These are phyloP conservation scores for Apamea anceps DNA, from an alignment of 2,888 invertebrate genomes.

Conservation along the genomic window DNA sequence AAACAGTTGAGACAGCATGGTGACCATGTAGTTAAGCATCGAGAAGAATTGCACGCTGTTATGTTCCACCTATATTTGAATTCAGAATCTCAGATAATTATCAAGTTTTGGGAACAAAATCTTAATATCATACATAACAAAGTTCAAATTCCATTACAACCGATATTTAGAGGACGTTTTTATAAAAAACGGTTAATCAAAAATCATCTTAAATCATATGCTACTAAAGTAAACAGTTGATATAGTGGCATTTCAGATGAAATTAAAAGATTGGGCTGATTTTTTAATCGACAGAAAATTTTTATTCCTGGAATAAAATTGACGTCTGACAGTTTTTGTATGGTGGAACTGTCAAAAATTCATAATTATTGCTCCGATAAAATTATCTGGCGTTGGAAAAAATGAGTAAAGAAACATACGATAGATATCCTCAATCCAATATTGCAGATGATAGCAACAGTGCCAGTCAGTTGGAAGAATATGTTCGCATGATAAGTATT, in stretches of 20 bases:
- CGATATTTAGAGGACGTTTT: neutral
- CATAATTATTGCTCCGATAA: too few species aligned
- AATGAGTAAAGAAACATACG: slow-evolving; percentile 69
- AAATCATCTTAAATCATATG: neutral
- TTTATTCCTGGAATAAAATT: too few species aligned
- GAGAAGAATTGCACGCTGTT: slow-evolving; percentile 85
- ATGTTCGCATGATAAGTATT: slow-evolving; percentile 87
- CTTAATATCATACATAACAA: neutral
- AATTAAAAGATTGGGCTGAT: neutral
- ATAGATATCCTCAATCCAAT: slow-evolving; percentile 84
- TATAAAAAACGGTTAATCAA: neutral
- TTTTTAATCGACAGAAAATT: too few species aligned
- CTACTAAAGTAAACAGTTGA: neutral
- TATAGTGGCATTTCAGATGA: neutral
- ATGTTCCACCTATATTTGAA: slow-evolving; percentile 74
- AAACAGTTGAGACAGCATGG: slow-evolving; percentile 88
- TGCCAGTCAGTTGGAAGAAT: slow-evolving; percentile 89
- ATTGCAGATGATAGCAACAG: slow-evolving; percentile 86
- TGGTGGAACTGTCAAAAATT: too few species aligned
- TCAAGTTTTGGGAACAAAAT: neutral
- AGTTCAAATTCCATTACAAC: neutral
- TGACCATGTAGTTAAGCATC: slow-evolving; percentile 84
- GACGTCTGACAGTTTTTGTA: too few species aligned
- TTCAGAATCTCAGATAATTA: neutral
- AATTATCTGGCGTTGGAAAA: too few species aligned